A percentile compares a stretch with the other conserved stretches of the same genome.
Evolutionary conservation across 2,113 vertebrate species (phyloP).

Genomic region (Synodontis membranacea): DNA sequence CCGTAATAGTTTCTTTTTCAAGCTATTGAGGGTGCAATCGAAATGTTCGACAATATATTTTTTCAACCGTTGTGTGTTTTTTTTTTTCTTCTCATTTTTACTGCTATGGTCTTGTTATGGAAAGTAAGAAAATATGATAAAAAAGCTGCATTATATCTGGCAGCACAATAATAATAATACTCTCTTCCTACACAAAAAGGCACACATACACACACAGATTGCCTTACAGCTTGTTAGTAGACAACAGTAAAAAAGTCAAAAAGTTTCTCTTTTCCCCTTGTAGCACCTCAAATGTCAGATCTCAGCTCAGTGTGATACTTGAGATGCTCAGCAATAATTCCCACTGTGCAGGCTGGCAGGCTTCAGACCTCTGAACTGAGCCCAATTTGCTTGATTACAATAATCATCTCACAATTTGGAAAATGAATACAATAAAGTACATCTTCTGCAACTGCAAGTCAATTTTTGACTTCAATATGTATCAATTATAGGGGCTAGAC

Average conservation of each 20-base stretch:
- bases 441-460: conserved; percentile 1
- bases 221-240: background rate
- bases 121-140: background rate
- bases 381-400: conserved; percentile 1
- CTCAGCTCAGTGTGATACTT: conserved; percentile 3
- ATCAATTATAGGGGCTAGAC: background rate
- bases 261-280: conserved; percentile 1
- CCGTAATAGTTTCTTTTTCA: background rate
- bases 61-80: background rate
- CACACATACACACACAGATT: background rate
- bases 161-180: background rate
- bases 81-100: background rate
- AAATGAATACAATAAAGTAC: conserved; percentile 10
- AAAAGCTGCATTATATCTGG: background rate
- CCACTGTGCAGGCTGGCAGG: background rate
- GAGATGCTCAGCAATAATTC: background rate
- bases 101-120: background rate
- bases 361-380: conserved; percentile 27
- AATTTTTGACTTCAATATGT: background rate
- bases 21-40: background rate
- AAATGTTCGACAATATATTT: background rate
- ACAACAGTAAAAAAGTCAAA: conserved; percentile 7
- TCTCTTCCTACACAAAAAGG: background rate
- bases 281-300: conserved; percentile 12
- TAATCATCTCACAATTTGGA: conserved; percentile 21